Evolutionary conservation across 2,113 vertebrate genomes (phyloP).

Genomic region (Epinephelus fuscoguttatus): DNA sequence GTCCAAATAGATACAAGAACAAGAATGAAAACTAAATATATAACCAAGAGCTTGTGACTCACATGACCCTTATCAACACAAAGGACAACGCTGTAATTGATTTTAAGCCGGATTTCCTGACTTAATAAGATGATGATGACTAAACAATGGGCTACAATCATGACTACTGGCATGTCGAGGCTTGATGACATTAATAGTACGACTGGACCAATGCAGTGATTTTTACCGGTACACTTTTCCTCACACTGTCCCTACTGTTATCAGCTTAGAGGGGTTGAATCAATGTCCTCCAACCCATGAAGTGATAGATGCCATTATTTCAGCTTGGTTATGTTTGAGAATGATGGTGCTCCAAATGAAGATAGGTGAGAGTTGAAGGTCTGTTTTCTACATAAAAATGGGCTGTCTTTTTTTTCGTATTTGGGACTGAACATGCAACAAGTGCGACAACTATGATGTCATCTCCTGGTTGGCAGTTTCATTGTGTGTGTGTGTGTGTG

Average conservation of each 20-base stretch:
- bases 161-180: not conserved
- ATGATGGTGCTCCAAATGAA: not conserved
- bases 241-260: not conserved
- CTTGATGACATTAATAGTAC: not conserved
- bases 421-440: not conserved
- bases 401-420: too few relatives aligned
- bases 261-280: not conserved
- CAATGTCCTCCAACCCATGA: not conserved
- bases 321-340: not conserved
- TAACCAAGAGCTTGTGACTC: not conserved
- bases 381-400: not conserved
- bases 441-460: not conserved
- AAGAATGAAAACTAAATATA: not conserved
- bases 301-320: not conserved
- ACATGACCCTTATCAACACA: not conserved
- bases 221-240: not conserved
- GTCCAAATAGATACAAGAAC: not conserved
- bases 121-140: not conserved
- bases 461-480: not conserved
- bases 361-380: too few relatives aligned
- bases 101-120: not conserved
- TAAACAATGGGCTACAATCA: too few relatives aligned
- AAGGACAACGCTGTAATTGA: not conserved
- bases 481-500: not conserved
- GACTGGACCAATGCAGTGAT: not conserved